phyloP scores from a whole-genome alignment of 2,113 vertebrate genomes.

The Eurypyga helias region DNA sequence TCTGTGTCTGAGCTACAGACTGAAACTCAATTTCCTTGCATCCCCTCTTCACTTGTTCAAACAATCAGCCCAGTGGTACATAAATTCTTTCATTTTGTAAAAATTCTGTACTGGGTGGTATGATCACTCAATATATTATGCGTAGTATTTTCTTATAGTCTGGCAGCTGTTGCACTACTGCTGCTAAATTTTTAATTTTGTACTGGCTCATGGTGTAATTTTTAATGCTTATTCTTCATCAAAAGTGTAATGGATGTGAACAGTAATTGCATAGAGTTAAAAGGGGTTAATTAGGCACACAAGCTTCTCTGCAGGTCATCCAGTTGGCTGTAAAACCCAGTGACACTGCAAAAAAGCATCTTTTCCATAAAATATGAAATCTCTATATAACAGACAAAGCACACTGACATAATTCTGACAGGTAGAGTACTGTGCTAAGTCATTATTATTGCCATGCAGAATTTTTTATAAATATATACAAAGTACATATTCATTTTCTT shows the following conservation, averaged over 20 bases:
- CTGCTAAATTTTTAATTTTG: conserved; percentile 26
- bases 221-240: conserved; percentile 42
- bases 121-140: neutral
- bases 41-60: neutral
- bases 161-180: neutral
- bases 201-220: neutral
- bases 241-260: conserved; percentile 38
- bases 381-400: neutral
- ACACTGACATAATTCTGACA: neutral
- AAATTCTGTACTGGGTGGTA: neutral
- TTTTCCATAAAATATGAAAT: neutral
- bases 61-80: neutral
- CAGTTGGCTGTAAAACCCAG: neutral
- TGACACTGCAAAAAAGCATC: neutral
- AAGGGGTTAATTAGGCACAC: conserved; percentile 17
- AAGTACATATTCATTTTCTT: neutral
- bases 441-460: neutral
- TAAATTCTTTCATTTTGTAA: neutral
- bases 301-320: neutral
- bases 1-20: neutral
- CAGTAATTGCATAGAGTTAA: conserved; percentile 36
- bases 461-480: neutral
- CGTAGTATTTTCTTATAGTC: neutral
- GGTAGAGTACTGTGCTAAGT: neutral
- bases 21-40: neutral